These are phyloP conservation scores for Paralvinella palmiformis DNA, from an alignment of 1,140 invertebrate species.

Conservation along the genomic window DNA sequence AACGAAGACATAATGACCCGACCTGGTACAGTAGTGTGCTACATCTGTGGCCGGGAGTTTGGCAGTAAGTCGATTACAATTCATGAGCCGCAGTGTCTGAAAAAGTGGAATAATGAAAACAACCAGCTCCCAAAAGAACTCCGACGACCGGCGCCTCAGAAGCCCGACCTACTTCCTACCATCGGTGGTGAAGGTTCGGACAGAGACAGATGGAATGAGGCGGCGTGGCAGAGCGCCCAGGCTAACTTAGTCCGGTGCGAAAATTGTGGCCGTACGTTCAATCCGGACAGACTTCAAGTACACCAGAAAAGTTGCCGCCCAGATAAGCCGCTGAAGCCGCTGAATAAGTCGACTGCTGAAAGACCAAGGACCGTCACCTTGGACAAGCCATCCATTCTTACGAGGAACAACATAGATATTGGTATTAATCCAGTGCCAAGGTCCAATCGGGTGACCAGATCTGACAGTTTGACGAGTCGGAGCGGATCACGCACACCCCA, in stretches of 20 bases:
- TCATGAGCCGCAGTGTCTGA: conserved; percentile 71
- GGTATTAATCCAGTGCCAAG: not conserved
- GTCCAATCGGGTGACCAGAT: not conserved
- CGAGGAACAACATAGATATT: conserved; percentile 2
- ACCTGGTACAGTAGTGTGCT: conserved; percentile 39
- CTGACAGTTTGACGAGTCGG: not conserved
- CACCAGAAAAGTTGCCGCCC: conserved; percentile 7
- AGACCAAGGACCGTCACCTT: not conserved
- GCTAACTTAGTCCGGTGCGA: conserved; percentile 57
- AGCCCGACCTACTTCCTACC: conserved; percentile 46
- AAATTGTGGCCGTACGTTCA: conserved; percentile 64
- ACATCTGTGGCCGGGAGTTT: conserved; percentile 51
- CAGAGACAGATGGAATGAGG: not conserved
- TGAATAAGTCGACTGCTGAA: not conserved
- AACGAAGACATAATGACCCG: not conserved
- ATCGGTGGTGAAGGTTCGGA: not conserved
- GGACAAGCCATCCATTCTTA: not conserved
- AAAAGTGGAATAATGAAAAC: conserved; percentile 68
- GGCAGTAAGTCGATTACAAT: conserved; percentile 59
- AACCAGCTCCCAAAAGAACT: conserved; percentile 58
- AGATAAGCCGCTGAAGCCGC: not conserved
- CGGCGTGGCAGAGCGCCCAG: conserved; percentile 9
- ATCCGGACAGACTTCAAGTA: conserved; percentile 43
- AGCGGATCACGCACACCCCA: not conserved
- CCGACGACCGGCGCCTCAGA: conserved; percentile 57